Conservation (phyloP, 1,140 invertebrate species). For the Drosophila persimilis region DNA sequence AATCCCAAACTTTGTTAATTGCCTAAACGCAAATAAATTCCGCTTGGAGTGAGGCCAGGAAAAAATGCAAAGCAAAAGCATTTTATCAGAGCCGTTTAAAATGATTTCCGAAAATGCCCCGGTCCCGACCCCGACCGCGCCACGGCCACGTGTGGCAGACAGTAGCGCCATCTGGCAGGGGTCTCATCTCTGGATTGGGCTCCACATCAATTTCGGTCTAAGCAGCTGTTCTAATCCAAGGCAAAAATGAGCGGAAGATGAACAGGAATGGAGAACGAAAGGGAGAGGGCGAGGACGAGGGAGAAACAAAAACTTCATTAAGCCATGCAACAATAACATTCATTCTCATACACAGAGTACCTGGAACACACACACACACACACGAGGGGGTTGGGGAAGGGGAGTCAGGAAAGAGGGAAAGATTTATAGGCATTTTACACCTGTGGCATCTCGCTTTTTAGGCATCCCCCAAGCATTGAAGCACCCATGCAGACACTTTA, state of each 20-base stretch:
- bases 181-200: slow-evolving; percentile 1
- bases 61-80: slow-evolving; percentile 27
- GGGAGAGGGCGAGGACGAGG: too few relatives aligned
- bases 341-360: slow-evolving; percentile 28
- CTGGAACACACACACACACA: not conserved
- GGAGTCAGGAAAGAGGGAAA: not conserved
- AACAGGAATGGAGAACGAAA: not conserved
- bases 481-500: too few relatives aligned
- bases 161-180: slow-evolving; percentile 11
- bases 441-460: slow-evolving; percentile 60
- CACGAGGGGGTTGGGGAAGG: too few relatives aligned
- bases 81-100: slow-evolving; percentile 10
- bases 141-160: slow-evolving; percentile 10
- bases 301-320: slow-evolving; percentile 65
- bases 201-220: slow-evolving; percentile 35
- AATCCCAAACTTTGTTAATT: slow-evolving; percentile 37
- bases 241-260: not conserved
- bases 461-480: not conserved
- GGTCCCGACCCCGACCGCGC: not conserved
- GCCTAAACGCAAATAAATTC: slow-evolving; percentile 37
- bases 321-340: slow-evolving; percentile 69
- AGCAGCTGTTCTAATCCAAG: slow-evolving; percentile 23
- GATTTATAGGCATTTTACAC: slow-evolving; percentile 75
- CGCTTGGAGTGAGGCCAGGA: not conserved
- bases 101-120: slow-evolving; percentile 5